Conservation (phyloP, 2,797 vertebrate species). For the Orientallactaga sibirica region DNA sequence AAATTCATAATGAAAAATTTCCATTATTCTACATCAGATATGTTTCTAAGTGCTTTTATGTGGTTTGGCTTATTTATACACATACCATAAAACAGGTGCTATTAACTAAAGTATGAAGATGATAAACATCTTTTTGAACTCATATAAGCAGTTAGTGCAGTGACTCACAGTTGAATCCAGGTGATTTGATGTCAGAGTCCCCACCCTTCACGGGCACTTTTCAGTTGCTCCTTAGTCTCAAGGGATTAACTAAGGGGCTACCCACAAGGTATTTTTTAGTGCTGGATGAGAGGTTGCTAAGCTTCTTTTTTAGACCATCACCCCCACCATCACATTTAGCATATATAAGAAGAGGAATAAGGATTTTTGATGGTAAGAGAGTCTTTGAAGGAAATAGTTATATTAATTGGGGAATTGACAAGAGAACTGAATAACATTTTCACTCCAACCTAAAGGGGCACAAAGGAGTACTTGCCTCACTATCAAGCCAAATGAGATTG, state of each 20-base stretch:
- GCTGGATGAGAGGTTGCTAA: background rate
- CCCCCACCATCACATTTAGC: background rate
- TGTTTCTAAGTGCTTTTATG: slow-evolving; percentile 23
- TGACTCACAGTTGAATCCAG: background rate
- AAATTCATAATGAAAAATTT: background rate
- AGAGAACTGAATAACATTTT: background rate
- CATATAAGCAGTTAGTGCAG: background rate
- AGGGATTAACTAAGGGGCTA: background rate
- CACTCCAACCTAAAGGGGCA: background rate
- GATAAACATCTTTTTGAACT: background rate
- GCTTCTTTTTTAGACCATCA: background rate
- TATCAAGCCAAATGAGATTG: background rate
- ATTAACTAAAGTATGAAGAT: background rate
- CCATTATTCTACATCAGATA: background rate
- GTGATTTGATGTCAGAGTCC: background rate
- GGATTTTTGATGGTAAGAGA: background rate
- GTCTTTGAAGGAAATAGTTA: slow-evolving; percentile 31
- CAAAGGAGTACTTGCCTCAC: background rate
- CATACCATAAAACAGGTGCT: background rate
- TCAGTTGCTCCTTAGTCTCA: background rate
- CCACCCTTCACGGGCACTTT: background rate
- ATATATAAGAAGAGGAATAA: background rate
- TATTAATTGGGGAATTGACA: background rate
- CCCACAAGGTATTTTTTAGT: background rate
- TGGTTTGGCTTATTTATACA: slow-evolving; percentile 10